Evolutionary conservation across 1,140 invertebrate genomes (phyloP), one percentile per base, ranked within the genome.

Genomic region (Drosophila bipectinata): DNA sequence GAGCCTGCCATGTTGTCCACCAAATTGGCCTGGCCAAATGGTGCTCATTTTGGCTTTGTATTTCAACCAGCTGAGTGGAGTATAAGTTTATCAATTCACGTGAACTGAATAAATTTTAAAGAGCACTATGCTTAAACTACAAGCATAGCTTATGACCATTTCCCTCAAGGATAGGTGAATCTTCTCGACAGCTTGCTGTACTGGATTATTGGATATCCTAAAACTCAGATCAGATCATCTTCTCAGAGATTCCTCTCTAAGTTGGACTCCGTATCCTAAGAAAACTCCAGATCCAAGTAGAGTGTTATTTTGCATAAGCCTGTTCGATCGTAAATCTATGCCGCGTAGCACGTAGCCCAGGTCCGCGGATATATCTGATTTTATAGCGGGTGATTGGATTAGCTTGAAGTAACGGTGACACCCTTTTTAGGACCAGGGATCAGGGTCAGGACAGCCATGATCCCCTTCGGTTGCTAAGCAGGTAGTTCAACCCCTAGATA

Each of bases 361-460:
- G 26, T n/a, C 9, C 9, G 30, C 12, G 28, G n/a, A 52, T 51
- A 18, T 60, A 52, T 21, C 21, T 5, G 14, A 47, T 59, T 85
- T 85, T 85, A 87, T 87, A 63, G 74, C 39, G 47, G 63, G 47
- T 45, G 64, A 85, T 85, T 63, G 77, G 66, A 72, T 85, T 73
- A 75, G 62, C 18, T 41, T 34, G 57, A 67, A 58, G 21, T 62
- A 30, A 1, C 32, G 63, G 41, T 55, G 57, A 53, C 59, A 73
- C 49, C 24, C 32, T 34, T 57, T 80, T 81, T 84, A 84, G 72
- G 48, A 10, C 24, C 60, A 15, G 12, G 49, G 64, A 39, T 66
- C 41, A 60, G 51, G 48, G 39, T 32, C 10, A 44, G 62, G 14
- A 37, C 26, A 26, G n/a, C 30, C 72, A 34, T 55, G 4, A 37